Base-by-base conservation (phyloP, 2,797 vertebrate genomes). In the Sternarchorhynchus goeldii region DNA sequence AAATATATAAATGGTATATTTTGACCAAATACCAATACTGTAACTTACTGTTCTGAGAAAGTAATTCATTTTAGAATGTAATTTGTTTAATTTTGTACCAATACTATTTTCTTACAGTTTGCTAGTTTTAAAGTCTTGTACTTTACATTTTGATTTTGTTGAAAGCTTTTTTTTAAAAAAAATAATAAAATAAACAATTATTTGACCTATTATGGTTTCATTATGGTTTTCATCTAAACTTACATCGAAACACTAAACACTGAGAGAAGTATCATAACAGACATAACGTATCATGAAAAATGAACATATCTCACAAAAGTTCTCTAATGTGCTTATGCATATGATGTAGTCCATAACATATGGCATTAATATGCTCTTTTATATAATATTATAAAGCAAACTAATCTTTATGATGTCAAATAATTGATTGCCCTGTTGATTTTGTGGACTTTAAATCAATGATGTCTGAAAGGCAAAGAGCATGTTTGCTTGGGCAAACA, bases 401-500 rank as follows among this genome's bases (percentile, higher is more conserved):
- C n/a, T 21, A 18, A 20, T 58, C 2, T 0, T 20, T 45, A 21
- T 31, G 25, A 58, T 64, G 18, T 2, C 39, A 63, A 65, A 53
- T 71, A 55, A 56, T 62, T 70, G 69, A 66, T 76, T 68, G 65
- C 36, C 10, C 3, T 10, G 5, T 66, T 81, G 79, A 81, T 81
- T 81, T 79, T 81, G 75, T 55, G 78, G 76, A 39, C 73, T 77
- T 69, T 81, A 86, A 81, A 86, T 76, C 87, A 83, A 85, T 85
- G 78, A 81, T 63, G 86, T 89, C 88, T 90, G 65, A 87, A 87
- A 90, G 90, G 88, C 91, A 93, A 93, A 94, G 91, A 88, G 84
- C 81, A 76, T 92, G 91, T 93, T 93, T 93, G 88, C 90, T 87
- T 84, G 87, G 83, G 82, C 91, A 93, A 93, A 93, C 79, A 93